phyloP scores from a whole-genome alignment of 1,140 invertebrate genomes.

The Neuroterus valhalla region DNA sequence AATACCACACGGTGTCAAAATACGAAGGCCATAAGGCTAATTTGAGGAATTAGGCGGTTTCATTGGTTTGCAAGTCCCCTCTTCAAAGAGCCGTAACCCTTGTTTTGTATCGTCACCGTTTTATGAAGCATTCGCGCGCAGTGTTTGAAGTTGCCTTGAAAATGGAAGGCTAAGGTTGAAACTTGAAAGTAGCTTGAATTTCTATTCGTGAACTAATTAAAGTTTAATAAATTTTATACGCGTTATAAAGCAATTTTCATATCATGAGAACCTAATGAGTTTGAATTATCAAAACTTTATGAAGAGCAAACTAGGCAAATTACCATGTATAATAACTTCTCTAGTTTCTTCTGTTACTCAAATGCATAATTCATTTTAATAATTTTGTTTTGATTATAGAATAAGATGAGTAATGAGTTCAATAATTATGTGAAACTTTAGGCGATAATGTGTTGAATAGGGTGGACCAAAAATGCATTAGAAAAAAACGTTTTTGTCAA shows the following conservation, averaged over 20 bases:
- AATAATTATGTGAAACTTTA: too few relatives aligned
- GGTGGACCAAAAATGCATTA: too few relatives aligned
- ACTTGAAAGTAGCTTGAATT: constrained; percentile 8
- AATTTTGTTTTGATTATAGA: too few relatives aligned
- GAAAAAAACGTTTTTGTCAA: too few relatives aligned
- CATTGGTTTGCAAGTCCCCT: constrained; percentile 8
- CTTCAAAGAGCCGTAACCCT: constrained; percentile 22
- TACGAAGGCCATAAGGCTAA: constrained; percentile 73
- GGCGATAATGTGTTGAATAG: too few relatives aligned
- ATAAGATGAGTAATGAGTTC: too few relatives aligned
- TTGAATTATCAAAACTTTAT: too few relatives aligned
- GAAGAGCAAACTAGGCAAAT: too few relatives aligned
- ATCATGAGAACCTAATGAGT: too few relatives aligned
- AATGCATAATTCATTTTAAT: too few relatives aligned
- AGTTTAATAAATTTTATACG: constrained; percentile 10
- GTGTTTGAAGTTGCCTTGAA: not conserved
- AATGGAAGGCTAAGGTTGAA: not conserved
- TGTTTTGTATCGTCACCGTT: constrained; percentile 18
- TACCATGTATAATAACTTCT: too few relatives aligned
- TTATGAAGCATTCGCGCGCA: not conserved
- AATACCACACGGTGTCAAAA: constrained; percentile 70
- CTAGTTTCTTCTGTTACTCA: too few relatives aligned
- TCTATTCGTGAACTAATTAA: constrained; percentile 1
- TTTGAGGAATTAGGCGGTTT: constrained; percentile 64
- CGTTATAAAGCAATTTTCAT: constrained; percentile 1